Evolutionary conservation across 2,797 vertebrate genomes (phyloP), one percentile per base, ranked within the genome.

Genomic region (Hipposideros larvatus): DNA sequence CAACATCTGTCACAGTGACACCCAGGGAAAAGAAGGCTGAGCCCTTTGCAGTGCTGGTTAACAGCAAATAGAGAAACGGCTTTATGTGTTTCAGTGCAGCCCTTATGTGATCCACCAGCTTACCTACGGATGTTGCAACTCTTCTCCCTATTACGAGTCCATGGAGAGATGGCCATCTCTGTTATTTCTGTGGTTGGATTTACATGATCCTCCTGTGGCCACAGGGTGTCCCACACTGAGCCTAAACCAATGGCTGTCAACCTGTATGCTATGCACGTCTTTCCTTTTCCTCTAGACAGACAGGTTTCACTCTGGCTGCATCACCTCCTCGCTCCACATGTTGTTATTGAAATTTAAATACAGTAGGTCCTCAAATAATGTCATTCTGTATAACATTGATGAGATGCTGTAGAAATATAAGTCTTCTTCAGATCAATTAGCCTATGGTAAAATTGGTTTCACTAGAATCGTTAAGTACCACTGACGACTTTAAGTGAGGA

Each of bases 251-350:
- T n/a, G n/a, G n/a, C n/a, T n/a, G n/a, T n/a, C n/a, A n/a, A n/a
- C n/a, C n/a, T n/a, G n/a, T n/a, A n/a, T n/a, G n/a, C n/a, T n/a
- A n/a, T n/a, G n/a, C n/a, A n/a, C n/a, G n/a, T n/a, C n/a, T n/a
- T n/a, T n/a, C n/a, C n/a, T n/a, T n/a, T n/a, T n/a, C n/a, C n/a
- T n/a, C n/a, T n/a, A n/a, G n/a, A n/a, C n/a, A n/a, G n/a, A n/a
- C n/a, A n/a, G n/a, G n/a, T n/a, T n/a, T n/a, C 53, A 22, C 14
- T 10, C 57, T 0, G 0, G 19, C 7, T 59, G 53, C 26, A 51
- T 22, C 41, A 55, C 24, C 26, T 19, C 7, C 9, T 31, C 37
- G 31, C 68, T 37, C 5, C 22, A 11, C 59, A 51, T 2, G 43
- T 18, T 55, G 41, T 43, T 10, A 51, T 2, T 71, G 24, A 75